phyloP scores from a whole-genome alignment of 64 coral and sea anemone species.

The Actinia equina region DNA sequence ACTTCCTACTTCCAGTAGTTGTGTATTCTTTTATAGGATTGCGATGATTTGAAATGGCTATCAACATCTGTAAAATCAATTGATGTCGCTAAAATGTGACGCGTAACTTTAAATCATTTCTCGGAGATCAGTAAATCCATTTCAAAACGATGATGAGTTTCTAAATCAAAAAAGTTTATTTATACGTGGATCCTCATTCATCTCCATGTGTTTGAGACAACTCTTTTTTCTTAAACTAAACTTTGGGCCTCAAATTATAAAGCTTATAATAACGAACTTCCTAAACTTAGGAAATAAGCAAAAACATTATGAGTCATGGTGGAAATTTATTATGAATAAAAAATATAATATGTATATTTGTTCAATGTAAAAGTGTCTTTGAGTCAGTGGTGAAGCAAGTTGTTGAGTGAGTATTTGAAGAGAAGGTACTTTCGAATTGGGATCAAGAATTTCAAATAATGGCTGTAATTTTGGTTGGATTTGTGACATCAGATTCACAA shows the following conservation, averaged over 20 bases:
- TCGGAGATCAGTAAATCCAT: neutral
- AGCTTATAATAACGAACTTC: neutral
- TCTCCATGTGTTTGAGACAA: neutral
- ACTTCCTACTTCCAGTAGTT: neutral
- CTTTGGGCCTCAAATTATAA: neutral
- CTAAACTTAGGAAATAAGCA: neutral
- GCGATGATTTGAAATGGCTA: neutral
- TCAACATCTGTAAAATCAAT: slow-evolving; percentile 17
- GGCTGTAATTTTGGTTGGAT: neutral
- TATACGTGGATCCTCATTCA: neutral
- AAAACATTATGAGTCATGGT: too few relatives aligned
- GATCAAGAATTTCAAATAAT: too few relatives aligned
- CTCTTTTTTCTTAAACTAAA: neutral
- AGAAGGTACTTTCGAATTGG: too few relatives aligned
- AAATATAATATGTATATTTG: too few relatives aligned
- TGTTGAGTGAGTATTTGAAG: too few relatives aligned
- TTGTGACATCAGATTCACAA: neutral
- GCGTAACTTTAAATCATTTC: neutral
- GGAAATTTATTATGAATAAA: too few relatives aligned
- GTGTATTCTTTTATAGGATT: neutral
- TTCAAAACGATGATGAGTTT: neutral
- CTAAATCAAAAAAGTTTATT: neutral
- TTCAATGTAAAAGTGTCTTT: too few relatives aligned
- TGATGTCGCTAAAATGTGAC: neutral
- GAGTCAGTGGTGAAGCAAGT: too few relatives aligned